Percentiles rank a stretch among this genome's conserved stretches.
phyloP scores from a whole-genome alignment of 2,113 vertebrate genomes.

The Nesoenas mayeri region DNA sequence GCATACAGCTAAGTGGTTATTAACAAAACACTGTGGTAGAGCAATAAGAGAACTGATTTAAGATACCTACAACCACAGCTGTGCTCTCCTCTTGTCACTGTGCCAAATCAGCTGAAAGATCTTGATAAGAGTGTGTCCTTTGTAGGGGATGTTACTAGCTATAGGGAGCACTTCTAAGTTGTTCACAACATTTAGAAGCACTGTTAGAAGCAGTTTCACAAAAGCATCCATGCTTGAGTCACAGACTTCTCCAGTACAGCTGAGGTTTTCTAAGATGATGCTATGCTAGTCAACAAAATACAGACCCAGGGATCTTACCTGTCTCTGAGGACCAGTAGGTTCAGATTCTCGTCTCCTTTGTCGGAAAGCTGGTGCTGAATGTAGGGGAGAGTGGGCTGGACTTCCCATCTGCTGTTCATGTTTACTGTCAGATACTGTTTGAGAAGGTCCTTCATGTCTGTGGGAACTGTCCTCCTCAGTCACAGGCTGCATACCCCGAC shows the following conservation, averaged over 20 bases:
- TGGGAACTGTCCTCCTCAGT: constrained; percentile 89
- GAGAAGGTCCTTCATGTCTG: constrained; percentile 78
- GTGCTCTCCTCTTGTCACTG: not conserved
- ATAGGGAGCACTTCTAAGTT: not conserved
- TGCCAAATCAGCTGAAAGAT: not conserved
- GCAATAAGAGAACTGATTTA: not conserved
- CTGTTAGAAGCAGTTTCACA: not conserved
- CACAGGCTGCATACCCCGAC: constrained; percentile 84
- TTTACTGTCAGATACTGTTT: constrained; percentile 69
- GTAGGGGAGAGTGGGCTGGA: constrained; percentile 88
- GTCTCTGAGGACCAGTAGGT: constrained; percentile 90
- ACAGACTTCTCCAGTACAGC: not conserved
- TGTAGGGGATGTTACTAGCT: not conserved
- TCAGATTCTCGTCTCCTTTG: constrained; percentile 92
- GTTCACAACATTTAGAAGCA: not conserved
- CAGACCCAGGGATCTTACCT: constrained; percentile 82
- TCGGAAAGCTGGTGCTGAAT: constrained; percentile 87
- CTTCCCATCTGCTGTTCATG: constrained; percentile 76
- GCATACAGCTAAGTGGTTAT: not conserved
- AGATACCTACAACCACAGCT: not conserved
- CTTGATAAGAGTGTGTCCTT: not conserved
- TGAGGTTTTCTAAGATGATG: not conserved
- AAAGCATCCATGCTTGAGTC: not conserved
- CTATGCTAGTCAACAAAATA: constrained; percentile 3
- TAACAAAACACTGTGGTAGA: not conserved